A percentile compares a stretch with the other conserved stretches of the same genome.
phyloP scores from a whole-genome alignment of 2,797 vertebrate genomes.

The Odontamblyopus lacepedii region DNA sequence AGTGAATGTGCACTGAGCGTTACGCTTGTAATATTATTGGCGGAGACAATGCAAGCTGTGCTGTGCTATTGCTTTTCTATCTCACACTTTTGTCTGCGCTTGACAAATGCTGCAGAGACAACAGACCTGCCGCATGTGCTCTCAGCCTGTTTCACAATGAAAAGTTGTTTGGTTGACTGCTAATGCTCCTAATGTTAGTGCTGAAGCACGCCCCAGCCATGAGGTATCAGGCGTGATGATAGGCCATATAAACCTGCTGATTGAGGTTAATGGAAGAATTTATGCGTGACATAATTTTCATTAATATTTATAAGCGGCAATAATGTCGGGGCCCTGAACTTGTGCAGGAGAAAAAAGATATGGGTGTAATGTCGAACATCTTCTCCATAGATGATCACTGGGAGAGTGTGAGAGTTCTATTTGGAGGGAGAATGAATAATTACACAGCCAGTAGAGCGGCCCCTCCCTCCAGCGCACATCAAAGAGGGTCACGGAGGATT shows the following conservation, averaged over 20 bases:
- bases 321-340: slow-evolving; percentile 60
- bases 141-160: slow-evolving; percentile 43
- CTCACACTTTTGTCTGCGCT: slow-evolving; percentile 16
- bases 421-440: slow-evolving; percentile 67
- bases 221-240: slow-evolving; percentile 54
- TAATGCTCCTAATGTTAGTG: slow-evolving; percentile 38
- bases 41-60: slow-evolving; percentile 12
- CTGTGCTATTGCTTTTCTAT: slow-evolving; percentile 10
- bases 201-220: slow-evolving; percentile 28
- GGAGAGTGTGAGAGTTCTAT: slow-evolving; percentile 47
- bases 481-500: slow-evolving; percentile 66
- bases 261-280: slow-evolving; percentile 73
- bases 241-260: slow-evolving; percentile 56
- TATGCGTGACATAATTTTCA: slow-evolving; percentile 61
- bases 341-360: slow-evolving; percentile 23
- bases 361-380: slow-evolving; percentile 64
- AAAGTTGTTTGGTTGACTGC: slow-evolving; percentile 45
- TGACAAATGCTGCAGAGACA: slow-evolving; percentile 24
- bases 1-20: slow-evolving; percentile 10
- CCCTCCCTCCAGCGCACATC: slow-evolving; percentile 59
- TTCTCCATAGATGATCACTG: slow-evolving; percentile 61
- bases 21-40: slow-evolving; percentile 15
- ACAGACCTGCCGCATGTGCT: slow-evolving; percentile 28
- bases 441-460: slow-evolving; percentile 52
- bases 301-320: slow-evolving; percentile 75